Base-by-base conservation (phyloP, 2,113 vertebrate species). In the Oncorhynchus kisutch region DNA sequence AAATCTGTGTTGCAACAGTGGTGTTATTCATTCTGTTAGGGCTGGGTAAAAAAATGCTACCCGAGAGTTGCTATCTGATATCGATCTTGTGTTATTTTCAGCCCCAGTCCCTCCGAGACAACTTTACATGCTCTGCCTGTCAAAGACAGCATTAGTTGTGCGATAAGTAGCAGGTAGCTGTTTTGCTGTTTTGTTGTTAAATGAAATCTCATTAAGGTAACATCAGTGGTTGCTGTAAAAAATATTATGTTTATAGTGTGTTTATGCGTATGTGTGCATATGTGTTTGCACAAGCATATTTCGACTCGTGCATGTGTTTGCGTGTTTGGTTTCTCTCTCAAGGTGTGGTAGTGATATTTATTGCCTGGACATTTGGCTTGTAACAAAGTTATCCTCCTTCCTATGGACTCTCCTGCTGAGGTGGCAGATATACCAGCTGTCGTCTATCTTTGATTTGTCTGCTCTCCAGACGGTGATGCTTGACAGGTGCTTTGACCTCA, bases 81-180 rank as follows among this genome's bases (percentile, higher is more conserved):
- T 87, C 83, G 90, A 91, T 90, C 87, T 78, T 75, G 73, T 74
- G 86, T 87, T 89, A 90, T 89, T 90, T 89, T 87, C 82, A 76
- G 81, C 81, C 75, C 27, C 67, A 7, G 2, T 75, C 60, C 78
- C 84, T 84, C 22, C 18, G 75, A 82, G 83, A 81, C 76, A 90
- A 87, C 78, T 90, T 90, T 85, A 76, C 78, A 67, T 77, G 80
- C 51, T 76, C 51, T 70, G 78, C 75, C 72, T 85, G 70, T 69
- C 70, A 77, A 57, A 24, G 69, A 65, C 27, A 4, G 57, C 13
- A 4, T 72, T 49, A 66, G 22, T 77, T 78, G 49, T 54, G 16
- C 2, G 12, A 54, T 25, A 24, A 24, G 57, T 13, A 65, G 3
- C 18, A 34, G 75, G 20, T 13, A 27, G 64, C 9, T 59, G 31